Evolutionary conservation across 2,113 vertebrate genomes (phyloP).

Genomic region (Vidua macroura): DNA sequence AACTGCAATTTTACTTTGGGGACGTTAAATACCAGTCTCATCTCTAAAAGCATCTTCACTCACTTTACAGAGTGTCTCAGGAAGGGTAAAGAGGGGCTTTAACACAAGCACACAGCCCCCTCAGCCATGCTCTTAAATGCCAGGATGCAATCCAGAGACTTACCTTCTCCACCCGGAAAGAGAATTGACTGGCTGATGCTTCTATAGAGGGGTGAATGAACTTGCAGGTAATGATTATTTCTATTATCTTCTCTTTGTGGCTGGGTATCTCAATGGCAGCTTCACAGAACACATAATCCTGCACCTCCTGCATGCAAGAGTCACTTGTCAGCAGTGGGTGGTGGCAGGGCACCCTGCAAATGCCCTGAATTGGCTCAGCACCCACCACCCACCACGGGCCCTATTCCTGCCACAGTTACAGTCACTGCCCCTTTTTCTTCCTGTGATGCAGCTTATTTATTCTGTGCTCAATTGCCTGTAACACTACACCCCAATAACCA

Average conservation of each 20-base stretch:
- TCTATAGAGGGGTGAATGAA: conserved; percentile 80
- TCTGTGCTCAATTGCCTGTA: not conserved
- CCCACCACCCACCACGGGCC: no score
- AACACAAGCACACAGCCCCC: accelerated
- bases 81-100: not conserved
- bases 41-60: not conserved
- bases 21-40: not conserved
- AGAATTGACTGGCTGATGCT: conserved; percentile 75
- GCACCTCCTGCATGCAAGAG: conserved; percentile 71
- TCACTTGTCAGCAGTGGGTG: not conserved
- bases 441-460: not conserved
- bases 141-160: not conserved
- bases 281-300: conserved; percentile 78
- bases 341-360: not conserved
- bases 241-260: conserved; percentile 68
- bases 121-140: not conserved
- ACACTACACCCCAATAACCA: not conserved
- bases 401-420: not conserved
- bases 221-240: conserved; percentile 74
- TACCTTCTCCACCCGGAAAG: conserved; percentile 83
- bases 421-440: not conserved
- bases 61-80: not conserved
- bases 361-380: no score
- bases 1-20: not conserved
- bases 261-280: conserved; percentile 64